phyloP scores from a whole-genome alignment of 2,888 invertebrate species.

The Apocheima hispidaria region DNA sequence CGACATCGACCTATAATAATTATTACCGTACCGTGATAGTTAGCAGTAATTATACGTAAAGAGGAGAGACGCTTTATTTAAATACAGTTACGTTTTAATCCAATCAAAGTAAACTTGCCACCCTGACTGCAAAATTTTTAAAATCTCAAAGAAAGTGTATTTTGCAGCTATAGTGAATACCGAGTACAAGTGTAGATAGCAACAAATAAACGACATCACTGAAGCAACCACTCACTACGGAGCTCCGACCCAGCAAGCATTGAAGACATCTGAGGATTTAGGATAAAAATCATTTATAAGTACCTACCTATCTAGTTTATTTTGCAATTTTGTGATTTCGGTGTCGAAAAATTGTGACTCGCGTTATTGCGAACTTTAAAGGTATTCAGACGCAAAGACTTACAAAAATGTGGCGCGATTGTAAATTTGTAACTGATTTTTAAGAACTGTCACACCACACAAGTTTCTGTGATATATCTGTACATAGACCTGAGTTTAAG shows the following conservation, averaged over 20 bases:
- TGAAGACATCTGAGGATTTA: constrained; percentile 95
- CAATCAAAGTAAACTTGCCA: constrained; percentile 39
- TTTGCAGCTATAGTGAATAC: constrained; percentile 71
- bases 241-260: constrained; percentile 94
- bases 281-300: constrained; percentile 73
- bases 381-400: constrained; percentile 66
- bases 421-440: constrained; percentile 67
- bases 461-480: constrained; percentile 82
- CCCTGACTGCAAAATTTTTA: constrained; percentile 40
- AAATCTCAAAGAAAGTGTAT: constrained; percentile 61
- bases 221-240: constrained; percentile 74
- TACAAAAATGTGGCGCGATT: constrained; percentile 79
- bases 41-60: constrained; percentile 64
- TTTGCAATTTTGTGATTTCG: constrained; percentile 72
- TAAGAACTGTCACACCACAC: constrained; percentile 68
- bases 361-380: constrained; percentile 58
- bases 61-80: constrained; percentile 61
- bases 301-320: constrained; percentile 75
- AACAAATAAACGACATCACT: constrained; percentile 66
- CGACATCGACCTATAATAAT: constrained; percentile 52
- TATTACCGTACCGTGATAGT: constrained; percentile 57
- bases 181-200: constrained; percentile 66
- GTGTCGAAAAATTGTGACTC: constrained; percentile 73
- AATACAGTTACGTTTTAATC: constrained; percentile 50
- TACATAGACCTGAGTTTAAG: constrained; percentile 72